A percentile compares a stretch with the other conserved stretches of the same genome.
Conservation (phyloP, 2,113 vertebrate species). For the Gymnobelideus leadbeateri region DNA sequence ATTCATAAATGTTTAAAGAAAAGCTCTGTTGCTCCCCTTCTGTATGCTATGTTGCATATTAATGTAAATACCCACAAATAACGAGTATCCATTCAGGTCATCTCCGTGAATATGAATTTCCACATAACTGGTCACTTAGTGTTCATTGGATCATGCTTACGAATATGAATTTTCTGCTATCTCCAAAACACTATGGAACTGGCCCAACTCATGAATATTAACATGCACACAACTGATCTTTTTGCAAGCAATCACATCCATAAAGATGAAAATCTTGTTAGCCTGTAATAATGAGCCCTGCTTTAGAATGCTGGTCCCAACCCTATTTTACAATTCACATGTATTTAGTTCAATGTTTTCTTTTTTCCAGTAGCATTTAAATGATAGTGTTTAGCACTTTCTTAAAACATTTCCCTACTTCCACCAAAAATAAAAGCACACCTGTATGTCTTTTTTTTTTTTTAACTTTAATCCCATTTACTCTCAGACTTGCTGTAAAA, state of each 20-base stretch:
- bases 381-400: slow-evolving; percentile 2
- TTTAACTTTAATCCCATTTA: not conserved
- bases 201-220: slow-evolving; percentile 79
- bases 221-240: slow-evolving; percentile 69
- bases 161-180: slow-evolving; percentile 75
- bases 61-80: slow-evolving; percentile 61
- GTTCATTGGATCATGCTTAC: slow-evolving; percentile 75
- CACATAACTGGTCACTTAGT: slow-evolving; percentile 59
- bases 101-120: slow-evolving; percentile 69
- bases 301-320: slow-evolving; percentile 51
- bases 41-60: slow-evolving; percentile 29
- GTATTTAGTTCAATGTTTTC: slow-evolving; percentile 45
- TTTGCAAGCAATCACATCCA: slow-evolving; percentile 68
- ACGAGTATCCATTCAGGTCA: slow-evolving; percentile 55
- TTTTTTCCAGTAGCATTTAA: slow-evolving; percentile 30
- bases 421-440: not conserved
- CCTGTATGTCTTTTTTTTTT: not conserved
- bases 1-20: slow-evolving; percentile 54
- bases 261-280: slow-evolving; percentile 77
- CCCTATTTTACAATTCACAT: slow-evolving; percentile 46
- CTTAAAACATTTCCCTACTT: not conserved
- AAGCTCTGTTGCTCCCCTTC: not conserved
- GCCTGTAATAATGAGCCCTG: slow-evolving; percentile 62
- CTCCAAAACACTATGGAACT: slow-evolving; percentile 51
- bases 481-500: not conserved